These are phyloP conservation scores for Cydia strobilella DNA, from an alignment of 1,140 invertebrate species.

Conservation along the genomic window DNA sequence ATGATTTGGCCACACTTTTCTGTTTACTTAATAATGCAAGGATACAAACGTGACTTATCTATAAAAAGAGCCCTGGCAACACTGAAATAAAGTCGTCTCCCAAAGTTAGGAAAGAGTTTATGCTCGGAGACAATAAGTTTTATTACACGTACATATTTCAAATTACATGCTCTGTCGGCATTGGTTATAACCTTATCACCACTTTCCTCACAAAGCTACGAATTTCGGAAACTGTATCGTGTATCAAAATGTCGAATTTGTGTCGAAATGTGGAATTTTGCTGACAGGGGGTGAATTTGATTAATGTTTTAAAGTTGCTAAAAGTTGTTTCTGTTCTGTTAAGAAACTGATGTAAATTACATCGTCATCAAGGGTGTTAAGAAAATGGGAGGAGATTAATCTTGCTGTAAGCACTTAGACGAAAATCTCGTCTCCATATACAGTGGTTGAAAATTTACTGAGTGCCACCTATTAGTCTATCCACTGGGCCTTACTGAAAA, in stretches of 20 bases:
- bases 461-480: no score
- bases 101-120: not conserved
- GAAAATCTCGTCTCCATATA: no score
- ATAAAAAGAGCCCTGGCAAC: no score
- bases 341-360: not conserved
- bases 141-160: not conserved
- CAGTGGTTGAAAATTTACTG: no score
- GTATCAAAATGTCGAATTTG: not conserved
- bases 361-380: not conserved
- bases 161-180: conserved; percentile 9
- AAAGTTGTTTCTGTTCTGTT: not conserved
- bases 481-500: no score
- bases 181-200: not conserved
- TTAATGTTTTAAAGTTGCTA: not conserved
- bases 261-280: not conserved
- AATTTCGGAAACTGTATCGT: not conserved
- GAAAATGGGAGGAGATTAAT: not conserved
- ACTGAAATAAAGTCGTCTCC: not conserved
- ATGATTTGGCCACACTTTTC: no score
- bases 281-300: not conserved
- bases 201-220: not conserved
- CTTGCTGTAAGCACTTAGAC: no score
- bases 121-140: not conserved
- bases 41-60: no score
- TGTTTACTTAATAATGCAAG: no score